phyloP scores from a whole-genome alignment of 2,113 vertebrate species.

The Pogonocichla stellata region DNA sequence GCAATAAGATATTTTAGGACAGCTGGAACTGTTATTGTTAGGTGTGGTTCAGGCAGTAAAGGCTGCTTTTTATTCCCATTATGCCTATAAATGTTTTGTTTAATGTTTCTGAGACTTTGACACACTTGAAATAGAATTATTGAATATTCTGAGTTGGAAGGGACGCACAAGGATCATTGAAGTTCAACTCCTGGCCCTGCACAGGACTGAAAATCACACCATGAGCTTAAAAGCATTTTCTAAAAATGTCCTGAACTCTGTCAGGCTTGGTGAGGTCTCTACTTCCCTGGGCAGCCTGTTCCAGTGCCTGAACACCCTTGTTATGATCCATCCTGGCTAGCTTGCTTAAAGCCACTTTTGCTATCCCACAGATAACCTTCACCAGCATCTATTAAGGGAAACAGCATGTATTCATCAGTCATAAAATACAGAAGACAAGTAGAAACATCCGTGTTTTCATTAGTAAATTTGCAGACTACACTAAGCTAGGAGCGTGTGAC shows the following conservation, averaged over 20 bases:
- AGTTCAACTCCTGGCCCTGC: background rate
- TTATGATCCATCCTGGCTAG: background rate
- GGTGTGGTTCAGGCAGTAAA: background rate
- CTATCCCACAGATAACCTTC: background rate
- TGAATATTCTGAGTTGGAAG: background rate
- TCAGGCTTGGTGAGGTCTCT: background rate
- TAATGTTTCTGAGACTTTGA: background rate
- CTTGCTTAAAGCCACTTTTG: background rate
- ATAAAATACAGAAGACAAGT: background rate
- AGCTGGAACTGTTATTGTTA: background rate
- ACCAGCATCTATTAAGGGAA: background rate
- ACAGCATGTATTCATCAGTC: background rate
- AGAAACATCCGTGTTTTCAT: background rate
- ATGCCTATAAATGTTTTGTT: background rate
- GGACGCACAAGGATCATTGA: background rate
- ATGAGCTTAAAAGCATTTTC: background rate
- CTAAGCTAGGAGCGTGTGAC: accelerated
- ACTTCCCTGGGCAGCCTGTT: background rate
- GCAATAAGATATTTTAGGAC: background rate
- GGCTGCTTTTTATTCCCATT: background rate
- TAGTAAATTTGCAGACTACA: background rate
- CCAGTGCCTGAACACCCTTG: background rate
- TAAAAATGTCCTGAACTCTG: background rate
- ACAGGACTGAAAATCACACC: background rate
- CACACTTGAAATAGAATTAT: background rate